These are phyloP conservation scores for Coryphaenoides rupestris DNA, from an alignment of 2,113 vertebrate genomes.

Conservation along the genomic window DNA sequence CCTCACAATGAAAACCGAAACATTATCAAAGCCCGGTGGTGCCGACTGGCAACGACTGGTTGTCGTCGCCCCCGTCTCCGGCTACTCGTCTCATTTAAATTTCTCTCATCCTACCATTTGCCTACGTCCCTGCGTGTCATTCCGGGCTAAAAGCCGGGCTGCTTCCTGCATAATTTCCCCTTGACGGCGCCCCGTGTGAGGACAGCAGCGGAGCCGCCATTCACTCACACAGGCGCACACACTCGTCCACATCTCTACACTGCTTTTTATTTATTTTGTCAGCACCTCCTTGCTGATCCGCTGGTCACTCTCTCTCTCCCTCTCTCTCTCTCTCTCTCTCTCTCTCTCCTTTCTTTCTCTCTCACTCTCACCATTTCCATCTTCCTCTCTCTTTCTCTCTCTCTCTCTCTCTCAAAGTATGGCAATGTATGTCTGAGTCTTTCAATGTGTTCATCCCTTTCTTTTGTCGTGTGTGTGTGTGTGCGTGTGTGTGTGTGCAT, in stretches of 20 bases:
- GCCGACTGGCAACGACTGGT: neutral
- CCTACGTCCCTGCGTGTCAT: too few species aligned
- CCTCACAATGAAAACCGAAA: neutral
- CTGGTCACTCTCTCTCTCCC: too few species aligned
- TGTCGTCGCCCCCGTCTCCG: neutral
- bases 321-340: too few species aligned
- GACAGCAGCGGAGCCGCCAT: too few species aligned
- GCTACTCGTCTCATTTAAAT: neutral
- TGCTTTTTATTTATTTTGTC: too few species aligned
- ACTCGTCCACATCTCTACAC: too few species aligned
- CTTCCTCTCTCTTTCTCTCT: too few species aligned
- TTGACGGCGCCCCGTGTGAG: neutral
- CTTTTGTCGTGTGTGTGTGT: neutral
- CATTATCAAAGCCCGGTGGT: neutral
- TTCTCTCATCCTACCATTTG: neutral
- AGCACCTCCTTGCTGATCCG: too few species aligned
- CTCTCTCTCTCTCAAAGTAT: too few species aligned
- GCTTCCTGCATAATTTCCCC: neutral
- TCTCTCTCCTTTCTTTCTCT: too few species aligned
- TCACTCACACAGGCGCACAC: too few species aligned
- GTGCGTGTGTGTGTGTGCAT: neutral
- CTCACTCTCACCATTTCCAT: too few species aligned
- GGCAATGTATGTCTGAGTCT: neutral
- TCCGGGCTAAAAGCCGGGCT: neutral
- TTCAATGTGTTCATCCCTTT: neutral